Conservation (phyloP, 1,140 invertebrate species). For the Drosophila funebris region DNA sequence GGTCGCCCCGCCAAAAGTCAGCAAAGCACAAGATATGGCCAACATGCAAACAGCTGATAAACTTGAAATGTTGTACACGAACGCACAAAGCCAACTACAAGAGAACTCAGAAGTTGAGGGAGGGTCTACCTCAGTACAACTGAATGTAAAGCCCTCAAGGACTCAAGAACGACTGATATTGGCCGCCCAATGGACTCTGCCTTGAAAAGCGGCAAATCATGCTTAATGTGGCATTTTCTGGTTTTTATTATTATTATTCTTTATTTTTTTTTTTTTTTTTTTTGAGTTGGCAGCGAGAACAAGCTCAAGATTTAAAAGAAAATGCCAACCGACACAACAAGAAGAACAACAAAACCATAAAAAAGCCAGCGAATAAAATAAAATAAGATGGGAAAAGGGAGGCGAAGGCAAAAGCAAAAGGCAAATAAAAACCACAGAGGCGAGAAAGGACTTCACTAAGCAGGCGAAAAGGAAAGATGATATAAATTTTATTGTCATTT, state of each 20-base stretch:
- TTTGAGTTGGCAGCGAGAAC: constrained; percentile 56
- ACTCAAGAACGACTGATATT: constrained; percentile 34
- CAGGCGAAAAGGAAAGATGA: constrained; percentile 68
- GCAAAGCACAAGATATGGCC: constrained; percentile 68
- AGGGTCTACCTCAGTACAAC: constrained; percentile 5
- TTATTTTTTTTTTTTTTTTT: constrained; percentile 58
- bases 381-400: constrained; percentile 48
- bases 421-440: constrained; percentile 75
- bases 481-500: constrained; percentile 83
- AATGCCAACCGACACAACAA: constrained; percentile 59
- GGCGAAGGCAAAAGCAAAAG: constrained; percentile 44
- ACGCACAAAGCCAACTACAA: constrained; percentile 46
- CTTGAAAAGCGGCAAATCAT: constrained; percentile 78
- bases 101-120: neutral
- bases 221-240: constrained; percentile 78
- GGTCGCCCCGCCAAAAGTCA: constrained; percentile 51
- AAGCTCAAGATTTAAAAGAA: constrained; percentile 67
- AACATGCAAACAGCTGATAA: constrained; percentile 71
- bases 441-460: constrained; percentile 79
- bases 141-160: constrained; percentile 23
- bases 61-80: constrained; percentile 64
- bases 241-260: constrained; percentile 51
- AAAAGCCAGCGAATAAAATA: constrained; percentile 74
- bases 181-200: constrained; percentile 51
- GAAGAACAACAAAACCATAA: constrained; percentile 49